These are phyloP conservation scores for Trichopria drosophilae DNA, from an alignment of 2,888 invertebrate genomes.

Conservation along the genomic window DNA sequence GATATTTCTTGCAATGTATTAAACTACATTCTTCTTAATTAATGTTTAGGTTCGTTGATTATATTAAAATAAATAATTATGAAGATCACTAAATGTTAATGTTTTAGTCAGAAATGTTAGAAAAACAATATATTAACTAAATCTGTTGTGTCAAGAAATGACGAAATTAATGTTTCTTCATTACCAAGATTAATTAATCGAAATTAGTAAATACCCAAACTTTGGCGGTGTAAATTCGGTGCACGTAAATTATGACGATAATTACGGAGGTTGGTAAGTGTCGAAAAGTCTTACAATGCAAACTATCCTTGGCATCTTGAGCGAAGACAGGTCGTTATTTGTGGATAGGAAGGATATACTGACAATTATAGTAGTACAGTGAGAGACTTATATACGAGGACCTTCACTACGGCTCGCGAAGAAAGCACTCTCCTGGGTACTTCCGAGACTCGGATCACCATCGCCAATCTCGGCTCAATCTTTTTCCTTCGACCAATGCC, in stretches of 20 bases:
- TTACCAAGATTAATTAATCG: too few relatives aligned
- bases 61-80: too few relatives aligned
- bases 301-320: slow-evolving; percentile 3
- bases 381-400: slow-evolving; percentile 54
- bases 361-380: slow-evolving; percentile 48
- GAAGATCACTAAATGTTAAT: too few relatives aligned
- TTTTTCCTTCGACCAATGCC: slow-evolving; percentile 33
- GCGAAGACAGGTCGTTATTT: not conserved
- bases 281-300: slow-evolving; percentile 14
- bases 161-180: too few relatives aligned
- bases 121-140: too few relatives aligned
- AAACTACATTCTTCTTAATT: too few relatives aligned
- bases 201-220: too few relatives aligned
- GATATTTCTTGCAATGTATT: too few relatives aligned
- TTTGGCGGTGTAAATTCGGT: not conserved
- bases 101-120: too few relatives aligned
- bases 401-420: slow-evolving; percentile 53
- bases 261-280: not conserved
- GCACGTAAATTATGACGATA: not conserved
- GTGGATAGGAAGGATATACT: slow-evolving; percentile 40
- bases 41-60: too few relatives aligned
- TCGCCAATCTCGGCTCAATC: slow-evolving; percentile 44
- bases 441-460: slow-evolving; percentile 44
- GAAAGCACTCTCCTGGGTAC: slow-evolving; percentile 54
- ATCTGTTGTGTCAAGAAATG: too few relatives aligned